Evolutionary conservation across 1,140 invertebrate species (phyloP).

Genomic region (Acarapis woodi): DNA sequence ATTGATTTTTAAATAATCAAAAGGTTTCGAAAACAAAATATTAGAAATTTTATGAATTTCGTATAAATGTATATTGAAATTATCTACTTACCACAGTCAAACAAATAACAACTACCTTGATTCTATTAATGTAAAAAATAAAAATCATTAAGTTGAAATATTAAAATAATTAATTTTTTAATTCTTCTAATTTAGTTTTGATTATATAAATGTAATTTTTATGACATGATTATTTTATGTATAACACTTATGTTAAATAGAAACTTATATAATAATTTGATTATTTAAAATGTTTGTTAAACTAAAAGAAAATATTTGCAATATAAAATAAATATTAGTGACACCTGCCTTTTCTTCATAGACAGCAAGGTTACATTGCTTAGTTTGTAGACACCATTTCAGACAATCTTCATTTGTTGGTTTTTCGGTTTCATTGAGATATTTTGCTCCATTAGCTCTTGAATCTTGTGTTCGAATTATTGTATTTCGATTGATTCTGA

Average conservation of each 20-base stretch:
- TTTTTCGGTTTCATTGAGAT: constrained; percentile 51
- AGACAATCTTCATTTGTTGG: constrained; percentile 38
- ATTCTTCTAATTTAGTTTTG: no score
- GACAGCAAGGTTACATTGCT: constrained; percentile 60
- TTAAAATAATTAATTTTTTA: no score
- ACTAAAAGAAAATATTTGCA: background rate
- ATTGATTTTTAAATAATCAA: no score
- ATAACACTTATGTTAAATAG: background rate
- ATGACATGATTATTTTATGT: background rate
- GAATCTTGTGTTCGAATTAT: constrained; percentile 72
- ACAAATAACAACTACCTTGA: constrained; percentile 60
- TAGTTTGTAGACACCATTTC: constrained; percentile 51
- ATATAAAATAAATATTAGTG: background rate
- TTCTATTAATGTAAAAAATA: constrained; percentile 25
- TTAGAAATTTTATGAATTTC: no score
- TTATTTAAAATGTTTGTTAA: background rate
- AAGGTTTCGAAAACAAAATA: no score
- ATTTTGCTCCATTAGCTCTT: constrained; percentile 50
- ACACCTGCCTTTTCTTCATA: constrained; percentile 53
- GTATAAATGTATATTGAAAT: no score
- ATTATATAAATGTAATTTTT: no score
- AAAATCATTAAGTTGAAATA: background rate
- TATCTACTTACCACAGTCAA: constrained; percentile 67
- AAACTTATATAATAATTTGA: background rate
- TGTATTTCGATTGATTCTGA: constrained; percentile 53